Percentiles rank a stretch among this genome's conserved stretches.
These are phyloP conservation scores for Corythornis leucogaster DNA, from an alignment of 2,797 vertebrate species.

Conservation along the genomic window DNA sequence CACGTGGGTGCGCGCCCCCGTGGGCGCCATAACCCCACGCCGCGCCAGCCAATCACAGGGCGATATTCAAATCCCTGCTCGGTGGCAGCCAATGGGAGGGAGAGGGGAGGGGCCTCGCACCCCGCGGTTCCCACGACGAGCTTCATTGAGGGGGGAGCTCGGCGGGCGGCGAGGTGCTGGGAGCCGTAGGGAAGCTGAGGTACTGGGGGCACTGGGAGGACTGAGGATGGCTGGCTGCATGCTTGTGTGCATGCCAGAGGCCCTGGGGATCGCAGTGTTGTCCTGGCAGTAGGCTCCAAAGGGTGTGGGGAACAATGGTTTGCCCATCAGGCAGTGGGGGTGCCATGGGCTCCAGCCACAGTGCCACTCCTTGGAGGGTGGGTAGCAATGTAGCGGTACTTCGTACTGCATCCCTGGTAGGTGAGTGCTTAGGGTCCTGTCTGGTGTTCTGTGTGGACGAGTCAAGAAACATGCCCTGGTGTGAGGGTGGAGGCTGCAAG, in stretches of 20 bases:
- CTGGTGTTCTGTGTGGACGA: background rate
- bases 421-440: background rate
- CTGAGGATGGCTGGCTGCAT: background rate
- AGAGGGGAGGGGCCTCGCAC: background rate
- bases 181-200: background rate
- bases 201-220: conserved; percentile 2
- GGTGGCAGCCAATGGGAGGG: background rate
- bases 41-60: background rate
- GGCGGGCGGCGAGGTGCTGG: conserved; percentile 12
- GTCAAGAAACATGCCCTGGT: background rate
- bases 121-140: background rate
- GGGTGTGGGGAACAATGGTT: background rate
- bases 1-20: background rate
- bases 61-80: background rate
- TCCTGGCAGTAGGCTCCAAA: background rate
- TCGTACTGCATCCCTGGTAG: background rate
- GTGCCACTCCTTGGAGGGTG: background rate
- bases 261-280: background rate
- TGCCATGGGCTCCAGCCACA: background rate
- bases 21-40: background rate
- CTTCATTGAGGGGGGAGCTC: background rate
- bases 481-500: background rate
- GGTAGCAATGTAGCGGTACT: background rate
- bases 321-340: background rate
- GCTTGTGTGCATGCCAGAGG: background rate